phyloP scores from a whole-genome alignment of 2,888 invertebrate genomes.

The Plebejus anna region DNA sequence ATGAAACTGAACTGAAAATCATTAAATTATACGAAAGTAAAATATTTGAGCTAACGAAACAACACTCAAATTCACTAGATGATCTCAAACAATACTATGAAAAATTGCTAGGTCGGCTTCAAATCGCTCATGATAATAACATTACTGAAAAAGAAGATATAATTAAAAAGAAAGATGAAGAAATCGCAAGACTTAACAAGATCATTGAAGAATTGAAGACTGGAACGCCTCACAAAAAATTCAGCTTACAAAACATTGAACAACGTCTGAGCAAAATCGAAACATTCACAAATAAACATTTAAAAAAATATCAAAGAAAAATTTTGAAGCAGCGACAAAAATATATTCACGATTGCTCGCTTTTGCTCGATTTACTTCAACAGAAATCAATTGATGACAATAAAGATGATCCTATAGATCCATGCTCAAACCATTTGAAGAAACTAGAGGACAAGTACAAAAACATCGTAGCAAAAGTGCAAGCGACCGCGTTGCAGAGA shows the following conservation, averaged over 20 bases:
- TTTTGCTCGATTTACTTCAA: constrained; percentile 61
- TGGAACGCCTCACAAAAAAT: background rate
- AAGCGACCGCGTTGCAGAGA: constrained; percentile 67
- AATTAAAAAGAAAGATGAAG: constrained; percentile 52
- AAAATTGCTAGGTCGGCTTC: constrained; percentile 44
- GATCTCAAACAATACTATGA: constrained; percentile 52
- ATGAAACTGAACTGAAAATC: constrained; percentile 52
- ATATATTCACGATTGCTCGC: constrained; percentile 59
- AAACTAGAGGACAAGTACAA: constrained; percentile 69
- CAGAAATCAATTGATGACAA: constrained; percentile 62
- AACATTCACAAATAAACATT: constrained; percentile 55
- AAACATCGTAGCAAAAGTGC: constrained; percentile 66
- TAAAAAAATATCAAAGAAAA: constrained; percentile 57
- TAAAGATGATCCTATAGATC: constrained; percentile 57
- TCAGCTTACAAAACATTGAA: constrained; percentile 46
- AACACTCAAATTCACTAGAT: background rate
- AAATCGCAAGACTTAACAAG: constrained; percentile 49
- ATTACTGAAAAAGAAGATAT: constrained; percentile 51
- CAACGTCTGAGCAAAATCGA: constrained; percentile 60
- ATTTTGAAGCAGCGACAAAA: constrained; percentile 61
- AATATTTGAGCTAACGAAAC: background rate
- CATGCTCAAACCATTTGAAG: constrained; percentile 51
- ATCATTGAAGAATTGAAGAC: constrained; percentile 52
- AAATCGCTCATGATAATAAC: constrained; percentile 44
- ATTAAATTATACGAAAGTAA: constrained; percentile 12